Evolutionary conservation across 2,888 invertebrate species (phyloP).

Genomic region (Acanthosoma haemorrhoidale): DNA sequence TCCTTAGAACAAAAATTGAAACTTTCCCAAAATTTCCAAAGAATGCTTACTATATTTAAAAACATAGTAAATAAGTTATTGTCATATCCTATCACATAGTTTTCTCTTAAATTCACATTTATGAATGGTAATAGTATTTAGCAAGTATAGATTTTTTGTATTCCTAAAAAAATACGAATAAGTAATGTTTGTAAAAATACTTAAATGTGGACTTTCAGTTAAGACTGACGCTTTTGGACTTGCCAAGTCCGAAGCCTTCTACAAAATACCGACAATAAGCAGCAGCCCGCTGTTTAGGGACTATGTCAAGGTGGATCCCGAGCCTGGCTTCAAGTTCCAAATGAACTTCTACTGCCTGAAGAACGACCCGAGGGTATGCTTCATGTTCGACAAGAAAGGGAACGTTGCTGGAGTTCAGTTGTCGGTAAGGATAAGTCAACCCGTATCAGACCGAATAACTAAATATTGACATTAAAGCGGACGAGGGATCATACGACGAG

Average conservation of each 20-base stretch:
- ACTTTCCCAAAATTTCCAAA: too few relatives aligned
- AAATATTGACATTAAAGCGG: neutral
- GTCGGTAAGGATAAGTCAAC: constrained; percentile 28
- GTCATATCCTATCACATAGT: too few relatives aligned
- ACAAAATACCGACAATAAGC: constrained; percentile 27
- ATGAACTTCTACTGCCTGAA: constrained; percentile 33
- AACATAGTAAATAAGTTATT: too few relatives aligned
- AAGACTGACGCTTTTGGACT: neutral
- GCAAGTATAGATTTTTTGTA: too few relatives aligned
- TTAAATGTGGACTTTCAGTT: too few relatives aligned
- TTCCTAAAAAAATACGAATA: too few relatives aligned
- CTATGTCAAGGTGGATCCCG: constrained; percentile 18
- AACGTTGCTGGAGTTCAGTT: constrained; percentile 37
- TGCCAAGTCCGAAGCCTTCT: constrained; percentile 23
- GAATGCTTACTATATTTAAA: too few relatives aligned
- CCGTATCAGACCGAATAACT: neutral
- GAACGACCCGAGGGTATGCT: constrained; percentile 37
- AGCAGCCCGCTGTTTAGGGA: constrained; percentile 28
- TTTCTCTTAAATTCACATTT: too few relatives aligned
- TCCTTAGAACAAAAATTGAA: too few relatives aligned
- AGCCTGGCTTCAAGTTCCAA: constrained; percentile 19
- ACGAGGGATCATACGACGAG: neutral
- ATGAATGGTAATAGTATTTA: too few relatives aligned
- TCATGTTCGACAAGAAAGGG: constrained; percentile 36
- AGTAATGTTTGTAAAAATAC: too few relatives aligned